Percentiles rank a stretch among this genome's conserved stretches.
phyloP scores from a whole-genome alignment of 2,797 vertebrate genomes.

The Tadarida brasiliensis region DNA sequence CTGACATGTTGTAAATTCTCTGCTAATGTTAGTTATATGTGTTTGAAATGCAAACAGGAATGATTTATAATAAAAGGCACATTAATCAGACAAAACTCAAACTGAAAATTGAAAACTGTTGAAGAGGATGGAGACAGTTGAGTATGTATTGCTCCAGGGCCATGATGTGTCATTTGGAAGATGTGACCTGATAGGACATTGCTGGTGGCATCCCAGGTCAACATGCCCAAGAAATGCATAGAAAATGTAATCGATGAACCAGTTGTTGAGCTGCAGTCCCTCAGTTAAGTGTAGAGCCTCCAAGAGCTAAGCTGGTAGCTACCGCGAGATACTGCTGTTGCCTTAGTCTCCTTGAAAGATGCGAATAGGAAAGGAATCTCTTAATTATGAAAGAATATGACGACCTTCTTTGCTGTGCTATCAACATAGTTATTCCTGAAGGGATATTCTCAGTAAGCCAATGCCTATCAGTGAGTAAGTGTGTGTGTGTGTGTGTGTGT shows the following conservation, averaged over 20 bases:
- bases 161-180: background rate
- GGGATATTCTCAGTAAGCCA: background rate
- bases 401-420: background rate
- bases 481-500: background rate
- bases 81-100: background rate
- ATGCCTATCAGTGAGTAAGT: background rate
- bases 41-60: background rate
- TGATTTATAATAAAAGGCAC: background rate
- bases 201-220: background rate
- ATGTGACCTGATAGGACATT: background rate
- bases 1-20: background rate
- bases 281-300: background rate
- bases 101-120: background rate
- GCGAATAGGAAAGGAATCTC: background rate
- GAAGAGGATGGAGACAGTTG: background rate
- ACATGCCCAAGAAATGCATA: background rate
- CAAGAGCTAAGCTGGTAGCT: background rate
- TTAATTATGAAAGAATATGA: background rate
- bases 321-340: background rate
- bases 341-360: background rate
- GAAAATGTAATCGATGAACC: background rate
- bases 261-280: background rate
- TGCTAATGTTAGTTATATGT: background rate
- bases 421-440: background rate
- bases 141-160: background rate